Conservation (phyloP, 2,888 invertebrate species). For the Spatulosminthurus flaviceps region DNA sequence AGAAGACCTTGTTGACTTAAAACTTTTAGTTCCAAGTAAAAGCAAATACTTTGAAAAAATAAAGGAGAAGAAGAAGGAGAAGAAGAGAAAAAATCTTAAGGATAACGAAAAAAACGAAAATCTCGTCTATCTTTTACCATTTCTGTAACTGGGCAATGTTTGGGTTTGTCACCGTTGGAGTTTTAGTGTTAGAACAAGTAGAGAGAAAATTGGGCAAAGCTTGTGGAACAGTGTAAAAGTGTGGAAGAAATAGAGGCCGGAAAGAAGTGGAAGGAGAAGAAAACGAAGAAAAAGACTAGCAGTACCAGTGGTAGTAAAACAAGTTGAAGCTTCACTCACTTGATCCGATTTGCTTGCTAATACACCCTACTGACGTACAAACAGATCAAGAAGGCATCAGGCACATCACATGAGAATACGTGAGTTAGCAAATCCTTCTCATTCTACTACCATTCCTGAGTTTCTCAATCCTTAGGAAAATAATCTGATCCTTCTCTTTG, state of each 20-base stretch:
- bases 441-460: neutral
- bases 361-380: slow-evolving; percentile 39
- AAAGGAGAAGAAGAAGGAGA: too few relatives aligned
- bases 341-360: slow-evolving; percentile 46
- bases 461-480: neutral
- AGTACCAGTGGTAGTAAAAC: neutral
- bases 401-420: slow-evolving; percentile 42
- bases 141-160: slow-evolving; percentile 3
- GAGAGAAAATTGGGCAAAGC: slow-evolving; percentile 1
- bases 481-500: slow-evolving; percentile 19
- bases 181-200: neutral
- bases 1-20: slow-evolving; percentile 8
- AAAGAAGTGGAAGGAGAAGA: neutral
- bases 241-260: neutral
- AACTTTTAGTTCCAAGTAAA: slow-evolving; percentile 14
- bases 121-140: neutral
- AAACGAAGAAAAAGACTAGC: too few relatives aligned
- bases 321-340: slow-evolving; percentile 38
- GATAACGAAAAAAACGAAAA: slow-evolving; percentile 9
- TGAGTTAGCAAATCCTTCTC: slow-evolving; percentile 40
- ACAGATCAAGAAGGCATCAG: slow-evolving; percentile 24
- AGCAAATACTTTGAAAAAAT: slow-evolving; percentile 7
- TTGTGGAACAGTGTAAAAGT: slow-evolving; percentile 7
- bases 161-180: neutral
- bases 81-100: slow-evolving; percentile 11